These are phyloP conservation scores for Microtus richardsoni DNA, from an alignment of 2,113 vertebrate species.

Conservation along the genomic window DNA sequence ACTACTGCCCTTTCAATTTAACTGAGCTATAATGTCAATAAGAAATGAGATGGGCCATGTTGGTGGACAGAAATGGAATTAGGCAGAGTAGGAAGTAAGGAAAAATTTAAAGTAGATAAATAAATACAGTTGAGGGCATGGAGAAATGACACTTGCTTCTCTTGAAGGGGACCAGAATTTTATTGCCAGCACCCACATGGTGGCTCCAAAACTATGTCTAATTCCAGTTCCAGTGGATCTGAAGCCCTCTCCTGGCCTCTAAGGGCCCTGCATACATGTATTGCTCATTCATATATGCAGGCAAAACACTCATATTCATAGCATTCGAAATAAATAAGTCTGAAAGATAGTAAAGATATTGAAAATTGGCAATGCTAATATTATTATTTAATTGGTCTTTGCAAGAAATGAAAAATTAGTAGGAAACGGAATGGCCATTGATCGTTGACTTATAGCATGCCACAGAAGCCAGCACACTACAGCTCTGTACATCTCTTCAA, in stretches of 20 bases:
- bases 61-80: background rate
- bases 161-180: too few species aligned
- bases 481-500: background rate
- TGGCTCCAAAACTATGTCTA: background rate
- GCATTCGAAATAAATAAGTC: background rate
- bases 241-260: background rate
- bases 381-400: slow-evolving; percentile 8
- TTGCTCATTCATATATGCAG: background rate
- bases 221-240: background rate
- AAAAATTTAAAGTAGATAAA: background rate
- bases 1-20: background rate
- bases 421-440: background rate
- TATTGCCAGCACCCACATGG: background rate
- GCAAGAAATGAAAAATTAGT: slow-evolving; percentile 23
- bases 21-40: background rate
- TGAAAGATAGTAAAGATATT: background rate
- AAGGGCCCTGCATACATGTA: background rate
- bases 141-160: background rate
- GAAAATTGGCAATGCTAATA: background rate
- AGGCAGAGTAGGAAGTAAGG: background rate
- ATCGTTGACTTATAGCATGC: background rate
- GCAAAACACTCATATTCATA: background rate
- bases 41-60: background rate
- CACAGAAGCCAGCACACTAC: background rate
- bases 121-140: background rate